Percentiles rank a stretch among this genome's conserved stretches.
Conservation (phyloP, 2,888 invertebrate genomes). For the Rambutsinella grinnellia region DNA sequence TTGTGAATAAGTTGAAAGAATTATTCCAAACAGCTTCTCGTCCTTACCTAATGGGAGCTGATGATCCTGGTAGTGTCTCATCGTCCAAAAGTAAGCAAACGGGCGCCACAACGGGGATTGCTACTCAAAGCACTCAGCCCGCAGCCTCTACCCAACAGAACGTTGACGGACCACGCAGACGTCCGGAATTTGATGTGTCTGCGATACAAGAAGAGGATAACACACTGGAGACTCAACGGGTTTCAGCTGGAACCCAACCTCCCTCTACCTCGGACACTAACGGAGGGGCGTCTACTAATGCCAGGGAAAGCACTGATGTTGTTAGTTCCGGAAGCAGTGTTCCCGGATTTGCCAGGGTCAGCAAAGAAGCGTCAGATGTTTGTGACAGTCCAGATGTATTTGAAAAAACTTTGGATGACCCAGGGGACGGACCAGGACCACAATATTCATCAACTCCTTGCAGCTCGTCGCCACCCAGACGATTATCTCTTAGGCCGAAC, state of each 20-base stretch:
- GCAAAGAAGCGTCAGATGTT: conserved; percentile 1
- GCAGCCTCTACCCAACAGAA: not conserved
- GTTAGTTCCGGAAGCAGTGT: not conserved
- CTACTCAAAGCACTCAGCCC: not conserved
- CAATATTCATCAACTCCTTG: conserved; percentile 46
- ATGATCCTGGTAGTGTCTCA: conserved; percentile 8
- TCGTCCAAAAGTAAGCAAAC: conserved; percentile 6
- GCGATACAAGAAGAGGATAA: conserved; percentile 30
- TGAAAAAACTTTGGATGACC: conserved; percentile 20
- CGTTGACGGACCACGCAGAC: not conserved
- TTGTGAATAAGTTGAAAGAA: conserved; percentile 33
- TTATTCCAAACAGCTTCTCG: conserved; percentile 3
- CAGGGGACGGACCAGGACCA: conserved; percentile 14
- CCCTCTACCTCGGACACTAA: not conserved
- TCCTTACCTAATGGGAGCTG: conserved; percentile 34
- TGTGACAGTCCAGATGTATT: conserved; percentile 31
- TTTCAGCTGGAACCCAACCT: not conserved
- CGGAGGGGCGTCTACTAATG: not conserved
- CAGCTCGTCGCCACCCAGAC: not conserved
- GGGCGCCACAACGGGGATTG: not conserved
- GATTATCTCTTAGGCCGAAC: not conserved
- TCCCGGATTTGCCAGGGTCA: not conserved
- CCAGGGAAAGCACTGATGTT: not conserved
- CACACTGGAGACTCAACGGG: not conserved
- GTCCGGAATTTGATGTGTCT: conserved; percentile 38